Base-by-base conservation (phyloP, 2,797 vertebrate species). In the Mico argentatus region DNA sequence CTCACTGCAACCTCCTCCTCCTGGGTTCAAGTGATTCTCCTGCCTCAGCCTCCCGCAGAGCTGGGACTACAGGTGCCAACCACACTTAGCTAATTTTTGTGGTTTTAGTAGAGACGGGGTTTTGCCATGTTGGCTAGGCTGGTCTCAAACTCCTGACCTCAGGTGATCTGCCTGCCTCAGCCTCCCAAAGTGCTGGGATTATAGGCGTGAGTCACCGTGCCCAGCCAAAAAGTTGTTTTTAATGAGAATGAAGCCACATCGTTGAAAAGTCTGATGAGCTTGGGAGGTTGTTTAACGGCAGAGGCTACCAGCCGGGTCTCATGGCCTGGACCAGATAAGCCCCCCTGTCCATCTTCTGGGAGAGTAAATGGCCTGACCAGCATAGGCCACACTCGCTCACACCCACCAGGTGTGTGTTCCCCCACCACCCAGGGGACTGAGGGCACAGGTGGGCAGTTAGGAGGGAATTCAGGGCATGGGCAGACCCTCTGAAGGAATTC, bases 151-250 rank as follows among this genome's bases (percentile, higher is more conserved):
- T 64, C 27, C 59, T 64, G 30, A 64, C 30, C 59, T 64, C 59
- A 64, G 59, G 27, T 33, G 6, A 15, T 64, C 27, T 30, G 13
- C 30, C 59, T 14, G 14, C 30, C 30, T 33, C 0, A 30, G 27
- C 30, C 13, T 64, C 59, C 59, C 30, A 14, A 33, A 33, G 7
- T 33, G 6, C 30, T 33, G 59, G 13, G 59, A 33, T 64, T 64
- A 64, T 0, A 64, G 59, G 30, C 6, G 0, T 64, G 59, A 64
- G 59, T 14, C 27, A 15, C 13, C 1, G 0, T 1, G 0, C 59
- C 13, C 59, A 64, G 6, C 59, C 59, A 64, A 15, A 64, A 64
- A 64, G 30, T 64, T 33, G 30, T 33, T 64, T 64, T 33, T 33
- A 5, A 14, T 64, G 67, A 90, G 48, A 92, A 27, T 4, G 55